Evolutionary conservation across 1,140 invertebrate genomes (phyloP), one percentile per base, ranked within the genome.

Genomic region (Whitmania pigra): DNA sequence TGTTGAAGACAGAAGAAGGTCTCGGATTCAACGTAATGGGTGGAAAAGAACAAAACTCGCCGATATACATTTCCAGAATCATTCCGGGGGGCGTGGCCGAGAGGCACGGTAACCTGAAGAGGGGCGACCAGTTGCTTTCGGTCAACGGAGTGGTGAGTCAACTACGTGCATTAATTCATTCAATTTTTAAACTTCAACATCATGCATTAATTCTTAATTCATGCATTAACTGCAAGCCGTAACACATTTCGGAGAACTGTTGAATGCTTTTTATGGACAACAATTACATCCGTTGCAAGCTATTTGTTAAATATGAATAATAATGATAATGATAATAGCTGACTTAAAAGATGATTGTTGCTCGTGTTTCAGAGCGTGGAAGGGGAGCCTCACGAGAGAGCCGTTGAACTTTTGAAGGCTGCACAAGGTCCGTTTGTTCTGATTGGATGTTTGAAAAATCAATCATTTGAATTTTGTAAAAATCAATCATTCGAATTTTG

Each of bases 1-100:
- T 99, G 2, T 95, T 95, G 17, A 99, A 99, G 85, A 99, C 95
- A 0, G 96, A 99, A 76, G 96, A 99, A 86, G 96, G 96, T 4
- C 85, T 99, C 25, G 97, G 97, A 2, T 99, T 99, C 80, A 99
- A 99, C 85, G 95, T 99, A 15, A 97, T 96, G 93, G 96, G 95
- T 67, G 95, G 95, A 6, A 93, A 94, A 79, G 96, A 99, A 82
- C 96, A 99, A 82, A 98, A 98, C 83, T 98, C 95, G 0, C 96
- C 97, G 0, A 99, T 99, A 84, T 99, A 99, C 81, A 99, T 99
- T 77, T 98, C 94, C 0, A 86, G 95, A 79, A 99, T 99, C 77
- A 98, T 99, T 77, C 95, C 94, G 63, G 94, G 93, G 29, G 96
- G 96, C 25, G 93, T 99, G 5, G 96, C 96, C 22, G 95, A 98